phyloP scores from a whole-genome alignment of 1,140 invertebrate species.

The Drosophila ambigua region DNA sequence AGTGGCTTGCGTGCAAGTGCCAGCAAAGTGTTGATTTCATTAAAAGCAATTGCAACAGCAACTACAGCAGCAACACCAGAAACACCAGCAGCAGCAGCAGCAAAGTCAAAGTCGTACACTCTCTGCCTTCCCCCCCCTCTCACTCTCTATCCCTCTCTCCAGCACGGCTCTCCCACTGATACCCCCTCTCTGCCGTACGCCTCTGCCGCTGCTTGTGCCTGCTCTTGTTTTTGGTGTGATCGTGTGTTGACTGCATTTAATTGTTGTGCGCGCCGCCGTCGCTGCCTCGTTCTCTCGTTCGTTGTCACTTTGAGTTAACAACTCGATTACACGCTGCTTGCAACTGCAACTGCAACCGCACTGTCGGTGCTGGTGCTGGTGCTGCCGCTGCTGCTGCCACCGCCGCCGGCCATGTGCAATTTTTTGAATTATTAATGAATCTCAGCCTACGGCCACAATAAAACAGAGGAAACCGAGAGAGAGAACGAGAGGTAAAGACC shows the following conservation, averaged over 20 bases:
- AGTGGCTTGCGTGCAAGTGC: constrained; percentile 63
- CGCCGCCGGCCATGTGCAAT: constrained; percentile 79
- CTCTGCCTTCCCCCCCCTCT: background rate
- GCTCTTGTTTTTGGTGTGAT: constrained; percentile 48
- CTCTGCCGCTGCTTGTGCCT: constrained; percentile 5
- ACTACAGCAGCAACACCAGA: constrained; percentile 28
- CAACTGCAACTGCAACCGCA: constrained; percentile 52
- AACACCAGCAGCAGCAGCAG: constrained; percentile 34
- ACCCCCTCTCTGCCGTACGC: constrained; percentile 3
- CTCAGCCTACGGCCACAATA: constrained; percentile 53
- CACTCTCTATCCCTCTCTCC: constrained; percentile 18
- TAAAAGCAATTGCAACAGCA: constrained; percentile 68
- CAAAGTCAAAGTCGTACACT: constrained; percentile 57
- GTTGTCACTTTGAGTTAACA: constrained; percentile 81
- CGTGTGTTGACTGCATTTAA: constrained; percentile 80
- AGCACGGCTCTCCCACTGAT: constrained; percentile 11
- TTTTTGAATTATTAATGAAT: constrained; percentile 80
- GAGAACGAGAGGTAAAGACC: background rate
- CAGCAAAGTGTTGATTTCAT: constrained; percentile 78
- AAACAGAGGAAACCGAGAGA: constrained; percentile 27
- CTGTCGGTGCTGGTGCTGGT: constrained; percentile 15
- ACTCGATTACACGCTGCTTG: constrained; percentile 71
- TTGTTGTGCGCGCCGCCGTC: constrained; percentile 55
- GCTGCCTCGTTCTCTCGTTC: constrained; percentile 46
- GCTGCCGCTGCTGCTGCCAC: constrained; percentile 25